Percentiles rank a stretch among this genome's conserved stretches.
Evolutionary conservation across 2,888 invertebrate genomes (phyloP).

Genomic region (Seira musarum): DNA sequence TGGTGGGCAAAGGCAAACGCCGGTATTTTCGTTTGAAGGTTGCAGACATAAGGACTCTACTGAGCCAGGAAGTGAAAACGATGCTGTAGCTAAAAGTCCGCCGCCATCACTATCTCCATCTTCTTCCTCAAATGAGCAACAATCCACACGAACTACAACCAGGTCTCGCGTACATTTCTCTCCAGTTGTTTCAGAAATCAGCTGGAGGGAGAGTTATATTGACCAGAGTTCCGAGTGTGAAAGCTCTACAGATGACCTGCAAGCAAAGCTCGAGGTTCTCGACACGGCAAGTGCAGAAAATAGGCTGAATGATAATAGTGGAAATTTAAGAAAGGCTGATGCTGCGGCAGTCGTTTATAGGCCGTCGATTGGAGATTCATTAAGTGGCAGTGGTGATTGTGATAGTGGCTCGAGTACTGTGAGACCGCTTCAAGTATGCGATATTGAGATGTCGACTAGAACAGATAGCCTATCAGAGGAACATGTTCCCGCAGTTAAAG

Average conservation of each 20-base stretch:
- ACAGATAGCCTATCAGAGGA: constrained; percentile 44
- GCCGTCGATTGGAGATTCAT: not conserved
- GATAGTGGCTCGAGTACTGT: constrained; percentile 50
- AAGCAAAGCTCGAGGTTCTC: constrained; percentile 54
- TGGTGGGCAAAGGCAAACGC: constrained; percentile 17
- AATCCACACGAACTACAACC: constrained; percentile 52
- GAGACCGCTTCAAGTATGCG: constrained; percentile 62
- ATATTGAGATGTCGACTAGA: constrained; percentile 55
- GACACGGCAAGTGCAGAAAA: not conserved
- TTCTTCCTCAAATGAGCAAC: constrained; percentile 27
- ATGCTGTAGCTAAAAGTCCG: constrained; percentile 26
- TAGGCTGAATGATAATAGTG: constrained; percentile 39
- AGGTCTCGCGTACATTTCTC: constrained; percentile 67
- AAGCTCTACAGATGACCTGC: constrained; percentile 63
- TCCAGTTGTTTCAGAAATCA: constrained; percentile 68
- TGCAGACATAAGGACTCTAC: not conserved
- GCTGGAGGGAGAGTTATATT: constrained; percentile 66
- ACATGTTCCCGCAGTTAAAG: constrained; percentile 35
- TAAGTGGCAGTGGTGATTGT: constrained; percentile 25
- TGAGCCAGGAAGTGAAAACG: constrained; percentile 11
- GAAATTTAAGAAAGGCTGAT: constrained; percentile 48
- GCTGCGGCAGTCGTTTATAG: constrained; percentile 12
- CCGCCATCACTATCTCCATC: constrained; percentile 15
- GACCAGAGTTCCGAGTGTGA: constrained; percentile 67
- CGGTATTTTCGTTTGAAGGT: constrained; percentile 20